Conservation (phyloP, 2,797 vertebrate genomes). For the Anisognathus igniventris region DNA sequence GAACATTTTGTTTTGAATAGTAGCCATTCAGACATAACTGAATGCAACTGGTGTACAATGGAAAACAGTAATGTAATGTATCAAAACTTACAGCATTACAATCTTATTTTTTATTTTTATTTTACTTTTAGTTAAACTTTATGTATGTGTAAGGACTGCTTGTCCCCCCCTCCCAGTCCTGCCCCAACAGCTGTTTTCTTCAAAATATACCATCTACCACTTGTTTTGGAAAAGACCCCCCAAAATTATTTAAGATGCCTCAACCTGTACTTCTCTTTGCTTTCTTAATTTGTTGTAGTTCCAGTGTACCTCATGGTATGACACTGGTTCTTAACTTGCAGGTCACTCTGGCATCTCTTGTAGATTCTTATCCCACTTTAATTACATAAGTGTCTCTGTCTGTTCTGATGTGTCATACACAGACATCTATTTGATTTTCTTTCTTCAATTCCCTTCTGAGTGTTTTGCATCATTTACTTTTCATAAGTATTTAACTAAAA, state of each 20-base stretch:
- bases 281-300: background rate
- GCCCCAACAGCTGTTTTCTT: background rate
- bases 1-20: background rate
- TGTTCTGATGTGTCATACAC: background rate
- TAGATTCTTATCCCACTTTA: background rate
- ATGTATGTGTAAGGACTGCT: background rate
- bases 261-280: background rate
- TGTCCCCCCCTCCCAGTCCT: rapidly evolving
- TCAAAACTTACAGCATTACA: background rate
- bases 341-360: background rate
- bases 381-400: background rate
- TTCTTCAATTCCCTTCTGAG: background rate
- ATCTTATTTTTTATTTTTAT: background rate
- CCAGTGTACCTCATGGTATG: background rate
- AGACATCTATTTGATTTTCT: background rate
- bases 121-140: background rate
- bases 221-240: background rate
- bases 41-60: background rate
- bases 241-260: background rate
- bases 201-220: background rate
- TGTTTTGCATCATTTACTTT: background rate
- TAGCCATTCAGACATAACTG: background rate
- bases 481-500: background rate
- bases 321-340: background rate
- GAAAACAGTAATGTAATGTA: background rate